Evolutionary conservation across 92 coral and sea anemone genomes (phyloP).

Genomic region (Umimayanthus kanabou): DNA sequence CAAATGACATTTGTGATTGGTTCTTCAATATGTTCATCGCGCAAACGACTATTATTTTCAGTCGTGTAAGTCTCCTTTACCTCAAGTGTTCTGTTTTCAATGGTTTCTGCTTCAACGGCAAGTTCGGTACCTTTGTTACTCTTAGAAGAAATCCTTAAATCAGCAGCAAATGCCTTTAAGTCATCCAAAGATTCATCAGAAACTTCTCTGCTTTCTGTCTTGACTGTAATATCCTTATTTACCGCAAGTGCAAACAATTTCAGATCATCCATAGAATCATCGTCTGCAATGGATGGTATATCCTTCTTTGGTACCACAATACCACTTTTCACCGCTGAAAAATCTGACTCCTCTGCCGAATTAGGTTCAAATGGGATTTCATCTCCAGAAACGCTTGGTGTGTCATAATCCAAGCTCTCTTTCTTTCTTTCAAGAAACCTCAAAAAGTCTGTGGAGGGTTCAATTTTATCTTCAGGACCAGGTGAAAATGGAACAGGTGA

Average conservation of each 20-base stretch:
- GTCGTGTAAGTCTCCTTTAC: not conserved
- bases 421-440: slow-evolving; percentile 23
- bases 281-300: not conserved
- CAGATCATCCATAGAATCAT: not conserved
- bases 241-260: slow-evolving; percentile 22
- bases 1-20: not conserved
- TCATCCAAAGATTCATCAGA: slow-evolving; percentile 27
- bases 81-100: not conserved
- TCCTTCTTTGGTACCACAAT: slow-evolving; percentile 1
- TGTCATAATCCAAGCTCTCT: slow-evolving; percentile 17
- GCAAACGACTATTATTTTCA: not conserved
- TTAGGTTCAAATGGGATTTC: slow-evolving; percentile 39
- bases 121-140: not conserved
- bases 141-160: not conserved
- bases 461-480: slow-evolving; percentile 4
- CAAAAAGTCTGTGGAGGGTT: slow-evolving; percentile 19
- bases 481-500: slow-evolving; percentile 36
- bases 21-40: not conserved
- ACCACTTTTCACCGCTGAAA: not conserved
- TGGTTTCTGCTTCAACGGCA: slow-evolving; percentile 19
- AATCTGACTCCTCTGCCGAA: not conserved
- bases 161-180: slow-evolving; percentile 15
- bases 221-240: not conserved
- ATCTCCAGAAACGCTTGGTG: slow-evolving; percentile 19
- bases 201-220: slow-evolving; percentile 1